These are phyloP conservation scores for Zophobas atratus DNA, from an alignment of 1,140 invertebrate genomes.

Conservation along the genomic window DNA sequence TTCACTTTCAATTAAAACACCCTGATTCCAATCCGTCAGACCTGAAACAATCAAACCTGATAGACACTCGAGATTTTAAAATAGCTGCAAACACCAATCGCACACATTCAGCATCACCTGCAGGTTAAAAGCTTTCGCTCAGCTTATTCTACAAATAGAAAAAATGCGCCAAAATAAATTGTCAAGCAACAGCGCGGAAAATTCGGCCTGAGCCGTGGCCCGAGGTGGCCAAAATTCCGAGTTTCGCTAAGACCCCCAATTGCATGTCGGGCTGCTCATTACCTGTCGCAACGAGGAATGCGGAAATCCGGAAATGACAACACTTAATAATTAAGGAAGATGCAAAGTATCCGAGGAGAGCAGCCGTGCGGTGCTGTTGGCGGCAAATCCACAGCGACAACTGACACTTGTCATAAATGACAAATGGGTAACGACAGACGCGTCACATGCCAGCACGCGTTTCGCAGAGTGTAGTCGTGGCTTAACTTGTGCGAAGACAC, in stretches of 20 bases:
- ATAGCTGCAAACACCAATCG: too few relatives aligned
- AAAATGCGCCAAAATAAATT: too few relatives aligned
- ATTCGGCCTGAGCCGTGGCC: too few relatives aligned
- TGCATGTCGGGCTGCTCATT: constrained; percentile 13
- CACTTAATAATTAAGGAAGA: constrained; percentile 43
- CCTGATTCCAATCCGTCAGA: constrained; percentile 45
- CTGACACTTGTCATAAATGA: constrained; percentile 44
- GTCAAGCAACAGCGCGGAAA: too few relatives aligned
- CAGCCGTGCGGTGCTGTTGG: constrained; percentile 3
- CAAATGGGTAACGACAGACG: constrained; percentile 38
- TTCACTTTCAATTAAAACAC: constrained; percentile 48
- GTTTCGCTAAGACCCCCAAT: too few relatives aligned
- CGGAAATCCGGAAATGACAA: constrained; percentile 34
- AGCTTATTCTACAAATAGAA: too few relatives aligned
- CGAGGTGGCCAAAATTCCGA: too few relatives aligned
- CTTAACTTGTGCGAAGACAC: constrained; percentile 51
- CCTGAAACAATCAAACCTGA: constrained; percentile 43
- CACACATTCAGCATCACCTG: neutral
- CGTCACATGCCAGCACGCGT: constrained; percentile 59
- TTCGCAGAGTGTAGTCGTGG: constrained; percentile 52
- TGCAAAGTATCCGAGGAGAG: constrained; percentile 29
- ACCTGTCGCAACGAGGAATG: constrained; percentile 9
- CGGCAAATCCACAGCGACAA: constrained; percentile 30
- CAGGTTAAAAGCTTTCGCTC: neutral
- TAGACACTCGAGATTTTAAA: constrained; percentile 17